Evolutionary conservation across 2,888 invertebrate species (phyloP).

Genomic region (Dicyrtomina minuta): DNA sequence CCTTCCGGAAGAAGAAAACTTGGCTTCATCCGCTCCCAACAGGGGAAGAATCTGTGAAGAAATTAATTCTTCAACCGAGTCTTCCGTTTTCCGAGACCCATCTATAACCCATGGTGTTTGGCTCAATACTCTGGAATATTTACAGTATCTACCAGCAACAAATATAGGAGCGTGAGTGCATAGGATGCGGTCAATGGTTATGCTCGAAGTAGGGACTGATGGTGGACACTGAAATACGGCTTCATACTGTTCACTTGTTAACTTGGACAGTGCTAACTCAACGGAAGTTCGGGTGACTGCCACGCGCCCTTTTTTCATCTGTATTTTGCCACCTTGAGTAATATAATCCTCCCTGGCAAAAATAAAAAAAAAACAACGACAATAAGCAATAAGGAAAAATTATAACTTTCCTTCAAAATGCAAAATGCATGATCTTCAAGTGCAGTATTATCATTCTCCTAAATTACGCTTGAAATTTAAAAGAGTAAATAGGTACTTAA

Average conservation of each 20-base stretch:
- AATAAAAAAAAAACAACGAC: background rate
- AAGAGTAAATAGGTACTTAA: background rate
- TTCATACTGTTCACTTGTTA: conserved; percentile 32
- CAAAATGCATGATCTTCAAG: no score
- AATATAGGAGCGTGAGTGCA: conserved; percentile 66
- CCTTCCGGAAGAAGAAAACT: conserved; percentile 87
- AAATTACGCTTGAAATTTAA: no score
- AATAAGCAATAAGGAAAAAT: background rate
- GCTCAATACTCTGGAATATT: conserved; percentile 72
- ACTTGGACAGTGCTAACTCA: conserved; percentile 28
- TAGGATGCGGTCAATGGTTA: conserved; percentile 61
- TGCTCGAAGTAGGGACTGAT: conserved; percentile 57
- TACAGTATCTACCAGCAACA: conserved; percentile 59
- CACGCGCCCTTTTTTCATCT: conserved; percentile 13
- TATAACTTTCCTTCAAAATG: conserved; percentile 8
- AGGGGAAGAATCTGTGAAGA: conserved; percentile 66
- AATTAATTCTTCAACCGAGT: conserved; percentile 90
- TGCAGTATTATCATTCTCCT: no score
- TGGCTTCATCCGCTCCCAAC: conserved; percentile 65
- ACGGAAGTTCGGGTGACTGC: conserved; percentile 32
- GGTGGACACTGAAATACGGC: conserved; percentile 59
- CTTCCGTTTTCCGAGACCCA: conserved; percentile 74
- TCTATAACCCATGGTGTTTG: conserved; percentile 93
- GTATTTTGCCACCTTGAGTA: conserved; percentile 21
- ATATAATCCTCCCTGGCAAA: conserved; percentile 1